Conservation (phyloP, 2,113 vertebrate genomes). For the Labeo catla region DNA sequence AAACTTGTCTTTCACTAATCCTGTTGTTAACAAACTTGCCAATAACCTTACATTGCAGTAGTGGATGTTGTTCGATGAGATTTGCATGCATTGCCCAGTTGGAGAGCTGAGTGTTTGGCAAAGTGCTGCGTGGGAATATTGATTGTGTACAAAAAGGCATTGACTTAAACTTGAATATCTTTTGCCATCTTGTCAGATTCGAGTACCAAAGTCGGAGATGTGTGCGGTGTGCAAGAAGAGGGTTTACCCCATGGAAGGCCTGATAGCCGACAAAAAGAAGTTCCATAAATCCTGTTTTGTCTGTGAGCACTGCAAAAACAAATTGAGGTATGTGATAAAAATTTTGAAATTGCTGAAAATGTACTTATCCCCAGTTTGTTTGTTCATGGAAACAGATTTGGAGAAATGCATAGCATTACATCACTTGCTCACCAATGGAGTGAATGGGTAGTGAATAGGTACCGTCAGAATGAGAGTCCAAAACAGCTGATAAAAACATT, state of each 20-base stretch:
- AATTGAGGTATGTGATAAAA: constrained; percentile 84
- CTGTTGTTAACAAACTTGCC: neutral
- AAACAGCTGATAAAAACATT: too few relatives aligned
- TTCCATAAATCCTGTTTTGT: constrained; percentile 99
- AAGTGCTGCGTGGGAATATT: neutral
- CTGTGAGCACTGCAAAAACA: constrained; percentile 90
- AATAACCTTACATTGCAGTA: neutral
- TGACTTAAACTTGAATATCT: neutral
- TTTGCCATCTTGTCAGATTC: constrained; percentile 79
- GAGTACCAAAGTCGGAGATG: constrained; percentile 86
- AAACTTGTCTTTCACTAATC: neutral
- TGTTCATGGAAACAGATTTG: neutral
- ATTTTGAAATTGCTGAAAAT: neutral
- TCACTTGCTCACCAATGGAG: neutral
- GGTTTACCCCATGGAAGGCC: constrained; percentile 94
- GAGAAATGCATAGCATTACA: neutral
- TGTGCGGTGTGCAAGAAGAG: constrained; percentile 89
- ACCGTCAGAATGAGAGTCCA: neutral
- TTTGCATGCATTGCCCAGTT: neutral
- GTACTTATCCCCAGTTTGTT: neutral
- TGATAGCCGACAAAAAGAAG: constrained; percentile 91
- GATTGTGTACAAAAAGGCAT: neutral
- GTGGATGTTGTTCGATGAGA: neutral
- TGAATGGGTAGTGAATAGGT: neutral
- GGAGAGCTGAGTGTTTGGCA: neutral